Evolutionary conservation across 2,797 vertebrate genomes (phyloP), one percentile per base, ranked within the genome.

Genomic region (Holocentrus rufus): DNA sequence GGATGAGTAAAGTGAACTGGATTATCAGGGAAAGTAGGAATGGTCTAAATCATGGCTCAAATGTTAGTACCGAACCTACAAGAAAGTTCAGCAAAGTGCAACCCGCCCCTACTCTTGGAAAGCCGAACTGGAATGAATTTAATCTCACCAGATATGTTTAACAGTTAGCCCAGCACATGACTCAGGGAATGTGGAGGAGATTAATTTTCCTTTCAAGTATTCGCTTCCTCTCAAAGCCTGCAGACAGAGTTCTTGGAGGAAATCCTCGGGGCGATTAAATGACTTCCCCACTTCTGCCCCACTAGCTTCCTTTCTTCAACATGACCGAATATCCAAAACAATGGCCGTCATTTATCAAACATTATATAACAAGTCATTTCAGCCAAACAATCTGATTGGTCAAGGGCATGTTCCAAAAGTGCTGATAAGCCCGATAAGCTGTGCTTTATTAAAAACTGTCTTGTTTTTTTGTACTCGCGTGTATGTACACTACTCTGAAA

Each of bases 251-350:
- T 85, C 63, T 58, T 58, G 14, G 58, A 77, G 65, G 60, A 74
- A 78, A 71, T 74, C 60, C 54, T 58, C 1, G 0, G 54, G 31
- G 23, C 18, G 47, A 72, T 62, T 74, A 66, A 67, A 65, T 55
- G 65, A 83, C 80, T 81, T 82, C 66, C 79, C 46, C 17, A 1
- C 1, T 17, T 56, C 59, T 60, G 52, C 47, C 47, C 18, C 60
- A 34, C 25, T 1, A 27, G 62, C 72, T 89, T 86, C 84, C 80
- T 80, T 55, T 84, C 53, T 57, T 79, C 20, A 56, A 74, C 76
- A 73, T 36, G 54, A 52, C 65, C 54, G 34, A 62, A 60, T 9
- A 62, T 64, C 70, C 42, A 59, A 65, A 87, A 88, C 83, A 89
- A 88, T 84, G 79, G 63, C 6, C 49, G 49, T 70, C 72, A 2